Conservation (phyloP, 1,140 invertebrate genomes). For the Heliconius eleuchia region DNA sequence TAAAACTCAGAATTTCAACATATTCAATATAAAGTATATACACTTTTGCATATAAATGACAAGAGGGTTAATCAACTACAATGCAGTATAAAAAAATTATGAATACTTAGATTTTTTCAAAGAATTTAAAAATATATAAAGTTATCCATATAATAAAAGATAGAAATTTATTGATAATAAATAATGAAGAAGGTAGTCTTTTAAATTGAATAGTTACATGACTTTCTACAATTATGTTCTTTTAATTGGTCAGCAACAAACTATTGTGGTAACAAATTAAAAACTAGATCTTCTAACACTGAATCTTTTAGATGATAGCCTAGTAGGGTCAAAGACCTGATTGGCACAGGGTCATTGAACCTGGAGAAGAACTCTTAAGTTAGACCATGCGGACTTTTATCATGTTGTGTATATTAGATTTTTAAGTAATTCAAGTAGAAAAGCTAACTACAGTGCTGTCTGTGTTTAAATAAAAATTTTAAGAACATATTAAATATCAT, state of each 20-base stretch:
- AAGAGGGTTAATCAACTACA: neutral
- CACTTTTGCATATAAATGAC: neutral
- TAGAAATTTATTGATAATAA: too few relatives aligned
- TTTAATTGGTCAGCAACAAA: neutral
- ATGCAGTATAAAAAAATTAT: too few relatives aligned
- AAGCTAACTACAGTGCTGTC: too few relatives aligned
- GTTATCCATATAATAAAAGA: too few relatives aligned
- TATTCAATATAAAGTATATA: neutral
- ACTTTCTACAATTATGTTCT: neutral
- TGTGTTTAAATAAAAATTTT: too few relatives aligned
- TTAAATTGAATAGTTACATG: neutral
- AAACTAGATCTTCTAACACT: neutral
- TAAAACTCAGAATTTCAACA: neutral
- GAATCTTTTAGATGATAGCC: neutral
- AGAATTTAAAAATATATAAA: too few relatives aligned
- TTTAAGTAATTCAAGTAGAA: too few relatives aligned
- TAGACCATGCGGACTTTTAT: neutral
- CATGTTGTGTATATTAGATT: neutral
- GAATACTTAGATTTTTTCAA: neutral
- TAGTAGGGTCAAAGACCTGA: conserved; percentile 40
- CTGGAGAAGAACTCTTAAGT: neutral
- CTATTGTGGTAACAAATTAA: neutral
- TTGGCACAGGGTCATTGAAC: conserved; percentile 22
- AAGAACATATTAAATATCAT: too few relatives aligned
- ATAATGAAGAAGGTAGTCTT: neutral